A percentile compares a stretch with the other conserved stretches of the same genome.
Evolutionary conservation across 1,140 invertebrate genomes (phyloP).

Genomic region (Argopecten irradians): DNA sequence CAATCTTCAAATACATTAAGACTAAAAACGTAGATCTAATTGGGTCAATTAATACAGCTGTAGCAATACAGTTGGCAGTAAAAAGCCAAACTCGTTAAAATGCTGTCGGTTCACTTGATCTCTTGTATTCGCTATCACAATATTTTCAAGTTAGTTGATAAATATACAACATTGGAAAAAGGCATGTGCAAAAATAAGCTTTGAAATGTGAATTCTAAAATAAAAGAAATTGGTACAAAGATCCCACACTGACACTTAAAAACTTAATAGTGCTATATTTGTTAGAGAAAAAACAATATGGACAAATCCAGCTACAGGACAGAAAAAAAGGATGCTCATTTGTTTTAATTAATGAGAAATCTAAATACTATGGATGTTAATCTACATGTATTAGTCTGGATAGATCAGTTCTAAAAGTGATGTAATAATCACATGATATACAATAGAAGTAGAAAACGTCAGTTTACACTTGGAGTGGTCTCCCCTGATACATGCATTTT

Average conservation of each 20-base stretch:
- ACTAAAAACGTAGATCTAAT: too few relatives aligned
- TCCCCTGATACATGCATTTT: background rate
- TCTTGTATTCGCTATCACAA: background rate
- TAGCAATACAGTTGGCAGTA: background rate
- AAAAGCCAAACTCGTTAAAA: background rate
- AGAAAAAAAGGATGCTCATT: background rate
- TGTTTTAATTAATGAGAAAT: background rate
- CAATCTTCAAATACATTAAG: too few relatives aligned
- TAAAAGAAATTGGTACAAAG: background rate
- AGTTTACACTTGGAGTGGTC: background rate
- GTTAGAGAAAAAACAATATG: background rate
- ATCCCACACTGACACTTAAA: background rate
- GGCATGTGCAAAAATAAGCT: constrained; percentile 16
- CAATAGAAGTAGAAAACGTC: background rate
- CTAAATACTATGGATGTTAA: constrained; percentile 11
- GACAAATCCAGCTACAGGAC: background rate
- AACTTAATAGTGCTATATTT: constrained; percentile 4
- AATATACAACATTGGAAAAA: constrained; percentile 1
- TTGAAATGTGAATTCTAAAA: background rate
- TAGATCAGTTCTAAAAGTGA: background rate
- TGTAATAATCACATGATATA: constrained; percentile 9
- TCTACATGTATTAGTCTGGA: constrained; percentile 22
- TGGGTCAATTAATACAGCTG: background rate
- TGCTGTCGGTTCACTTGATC: background rate
- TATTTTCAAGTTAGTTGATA: background rate